Base-by-base conservation (phyloP, 2,888 invertebrate species). In the Saturnia pavonia region DNA sequence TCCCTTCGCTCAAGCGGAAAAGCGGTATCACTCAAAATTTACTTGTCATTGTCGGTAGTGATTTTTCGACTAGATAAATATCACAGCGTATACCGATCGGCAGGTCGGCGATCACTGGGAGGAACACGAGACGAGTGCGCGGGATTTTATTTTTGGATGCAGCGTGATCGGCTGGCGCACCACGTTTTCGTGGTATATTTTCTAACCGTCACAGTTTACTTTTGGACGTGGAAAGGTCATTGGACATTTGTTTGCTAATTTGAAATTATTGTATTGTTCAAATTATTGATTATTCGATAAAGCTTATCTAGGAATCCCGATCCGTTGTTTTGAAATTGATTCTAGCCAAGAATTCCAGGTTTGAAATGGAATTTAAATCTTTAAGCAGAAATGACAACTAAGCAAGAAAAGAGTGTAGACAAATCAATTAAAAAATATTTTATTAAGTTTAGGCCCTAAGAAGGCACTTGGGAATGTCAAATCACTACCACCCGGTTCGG, bases 161-260 rank as follows among this genome's bases (percentile, higher is more conserved):
- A 80, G 77, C 82, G 83, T 60, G 82, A 81, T 84, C 87, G 34
- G 86, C 87, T 76, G 80, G 88, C 89, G 86, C 82, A 76, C 77
- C 73, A 60, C 67, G 69, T 60, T 57, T 57, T 67, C 54, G 67
- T 75, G 81, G 85, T 86, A 85, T 87, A 88, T 88, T 88, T 88
- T 87, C 82, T 79, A 83, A 83, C 83, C 89, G 89, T 89, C 91
- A 90, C 85, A 86, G 88, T 87, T 88, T 89, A 88, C 89, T 91
- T 93, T 91, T 89, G 89, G 89, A 89, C 81, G 78, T 75, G 76
- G 86, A 94, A 94, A 94, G 93, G 93, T 94, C 93, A 88, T 91
- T 92, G 93, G 90, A 93, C 93, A 93, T 63, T 43, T 34, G 57
- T 68, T n/a, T 22, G 68, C 34, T 68, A 19, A 65, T 63, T 40